A percentile compares a stretch with the other conserved stretches of the same genome.
Conservation (phyloP, 2,113 vertebrate species). For the Campylorhamphus procurvoides region DNA sequence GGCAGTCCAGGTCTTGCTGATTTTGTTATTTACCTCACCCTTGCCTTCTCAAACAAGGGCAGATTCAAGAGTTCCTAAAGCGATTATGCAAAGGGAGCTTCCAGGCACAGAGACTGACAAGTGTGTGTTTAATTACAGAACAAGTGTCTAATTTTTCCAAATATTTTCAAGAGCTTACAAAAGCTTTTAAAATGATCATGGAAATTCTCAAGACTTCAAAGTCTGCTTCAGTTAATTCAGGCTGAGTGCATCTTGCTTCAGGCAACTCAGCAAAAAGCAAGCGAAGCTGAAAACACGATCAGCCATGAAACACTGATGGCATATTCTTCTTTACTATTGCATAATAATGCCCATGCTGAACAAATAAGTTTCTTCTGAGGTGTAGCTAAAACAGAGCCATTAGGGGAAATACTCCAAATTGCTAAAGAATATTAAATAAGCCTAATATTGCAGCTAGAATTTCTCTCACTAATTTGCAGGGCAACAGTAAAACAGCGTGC, state of each 20-base stretch:
- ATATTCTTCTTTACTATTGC: neutral
- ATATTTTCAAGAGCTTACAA: conserved; percentile 3
- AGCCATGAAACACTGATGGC: neutral
- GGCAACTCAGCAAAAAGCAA: neutral
- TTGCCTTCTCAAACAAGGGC: neutral
- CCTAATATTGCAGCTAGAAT: neutral
- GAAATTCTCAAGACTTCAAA: conserved; percentile 31
- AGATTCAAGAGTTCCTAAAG: neutral
- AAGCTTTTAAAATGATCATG: neutral
- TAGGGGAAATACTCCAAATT: neutral
- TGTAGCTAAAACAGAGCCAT: neutral
- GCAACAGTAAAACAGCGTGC: fast-evolving
- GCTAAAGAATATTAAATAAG: neutral
- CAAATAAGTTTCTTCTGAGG: neutral
- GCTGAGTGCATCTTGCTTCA: neutral
- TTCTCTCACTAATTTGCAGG: neutral
- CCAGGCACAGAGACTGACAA: neutral
- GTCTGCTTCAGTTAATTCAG: neutral
- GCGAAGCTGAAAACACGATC: neutral
- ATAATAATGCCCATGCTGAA: neutral
- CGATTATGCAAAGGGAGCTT: fast-evolving
- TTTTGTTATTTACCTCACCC: neutral
- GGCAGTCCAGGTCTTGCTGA: neutral
- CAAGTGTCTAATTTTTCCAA: neutral
- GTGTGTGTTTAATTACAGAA: neutral